Evolutionary conservation across 2,888 invertebrate species (phyloP).

Genomic region (Pammene fasciana): DNA sequence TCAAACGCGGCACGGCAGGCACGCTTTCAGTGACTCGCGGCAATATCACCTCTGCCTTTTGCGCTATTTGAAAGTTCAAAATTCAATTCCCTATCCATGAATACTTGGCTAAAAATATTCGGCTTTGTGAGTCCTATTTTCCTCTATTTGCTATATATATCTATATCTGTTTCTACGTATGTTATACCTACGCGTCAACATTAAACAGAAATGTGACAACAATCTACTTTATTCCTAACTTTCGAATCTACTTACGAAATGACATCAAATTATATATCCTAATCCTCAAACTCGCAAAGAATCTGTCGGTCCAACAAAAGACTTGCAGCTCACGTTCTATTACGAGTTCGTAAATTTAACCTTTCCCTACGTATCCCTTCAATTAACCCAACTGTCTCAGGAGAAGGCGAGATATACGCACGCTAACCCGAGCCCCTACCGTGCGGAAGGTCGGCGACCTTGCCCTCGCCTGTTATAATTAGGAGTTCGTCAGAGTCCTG

Average conservation of each 20-base stretch:
- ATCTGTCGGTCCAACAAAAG: not conserved
- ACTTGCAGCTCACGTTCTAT: not conserved
- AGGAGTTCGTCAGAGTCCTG: conserved; percentile 34
- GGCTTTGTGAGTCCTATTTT: too few relatives aligned
- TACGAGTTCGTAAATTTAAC: conserved; percentile 9
- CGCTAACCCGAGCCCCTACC: conserved; percentile 20
- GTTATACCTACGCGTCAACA: too few relatives aligned
- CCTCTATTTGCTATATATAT: too few relatives aligned
- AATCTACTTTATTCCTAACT: too few relatives aligned
- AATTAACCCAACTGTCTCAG: conserved; percentile 16
- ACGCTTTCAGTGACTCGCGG: conserved; percentile 32
- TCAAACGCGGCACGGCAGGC: conserved; percentile 13
- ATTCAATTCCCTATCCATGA: not conserved
- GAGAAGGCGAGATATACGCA: conserved; percentile 12
- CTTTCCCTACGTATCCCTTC: conserved; percentile 19
- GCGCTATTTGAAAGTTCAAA: not conserved
- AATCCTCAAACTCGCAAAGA: not conserved
- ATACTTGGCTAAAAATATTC: not conserved
- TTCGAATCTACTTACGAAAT: too few relatives aligned
- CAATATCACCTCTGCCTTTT: conserved; percentile 21
- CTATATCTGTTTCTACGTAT: too few relatives aligned
- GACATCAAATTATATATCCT: too few relatives aligned
- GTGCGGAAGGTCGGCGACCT: conserved; percentile 70
- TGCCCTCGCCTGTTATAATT: conserved; percentile 49
- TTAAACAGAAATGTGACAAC: too few relatives aligned